Percentiles rank a stretch among this genome's conserved stretches.
Evolutionary conservation across 1,140 invertebrate species (phyloP).

Genomic region (Aphis craccivora): DNA sequence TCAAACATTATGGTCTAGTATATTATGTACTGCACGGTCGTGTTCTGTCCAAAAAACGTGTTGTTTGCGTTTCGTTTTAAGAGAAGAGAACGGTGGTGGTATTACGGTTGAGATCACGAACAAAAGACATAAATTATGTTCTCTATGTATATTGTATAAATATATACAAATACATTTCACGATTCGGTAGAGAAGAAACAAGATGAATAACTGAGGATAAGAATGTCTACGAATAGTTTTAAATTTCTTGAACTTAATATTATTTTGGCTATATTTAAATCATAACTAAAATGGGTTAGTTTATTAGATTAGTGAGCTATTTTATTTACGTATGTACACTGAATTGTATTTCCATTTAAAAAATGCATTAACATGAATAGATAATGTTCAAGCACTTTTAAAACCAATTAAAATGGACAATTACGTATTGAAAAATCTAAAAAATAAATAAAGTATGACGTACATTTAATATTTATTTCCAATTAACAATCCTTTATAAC

Average conservation of each 20-base stretch:
- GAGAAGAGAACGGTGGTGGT: not conserved
- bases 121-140: slow-evolving; percentile 10
- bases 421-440: not conserved
- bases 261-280: not conserved
- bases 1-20: slow-evolving; percentile 41
- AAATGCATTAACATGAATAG: not conserved
- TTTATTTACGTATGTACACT: not conserved
- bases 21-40: not conserved
- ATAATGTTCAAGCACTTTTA: not conserved
- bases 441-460: not conserved
- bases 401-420: not conserved
- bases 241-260: not conserved
- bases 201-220: not conserved
- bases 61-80: not conserved
- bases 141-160: not conserved
- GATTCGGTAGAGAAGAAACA: not conserved
- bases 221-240: not conserved
- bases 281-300: not conserved
- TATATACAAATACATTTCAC: not conserved
- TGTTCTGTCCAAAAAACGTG: slow-evolving; percentile 13
- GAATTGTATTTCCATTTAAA: not conserved
- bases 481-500: not conserved
- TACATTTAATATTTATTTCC: not conserved
- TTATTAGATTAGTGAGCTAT: not conserved
- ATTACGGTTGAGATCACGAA: slow-evolving; percentile 4